A percentile compares a stretch with the other conserved stretches of the same genome.
Evolutionary conservation across 1,140 invertebrate species (phyloP).

Genomic region (Nephila pilipes): DNA sequence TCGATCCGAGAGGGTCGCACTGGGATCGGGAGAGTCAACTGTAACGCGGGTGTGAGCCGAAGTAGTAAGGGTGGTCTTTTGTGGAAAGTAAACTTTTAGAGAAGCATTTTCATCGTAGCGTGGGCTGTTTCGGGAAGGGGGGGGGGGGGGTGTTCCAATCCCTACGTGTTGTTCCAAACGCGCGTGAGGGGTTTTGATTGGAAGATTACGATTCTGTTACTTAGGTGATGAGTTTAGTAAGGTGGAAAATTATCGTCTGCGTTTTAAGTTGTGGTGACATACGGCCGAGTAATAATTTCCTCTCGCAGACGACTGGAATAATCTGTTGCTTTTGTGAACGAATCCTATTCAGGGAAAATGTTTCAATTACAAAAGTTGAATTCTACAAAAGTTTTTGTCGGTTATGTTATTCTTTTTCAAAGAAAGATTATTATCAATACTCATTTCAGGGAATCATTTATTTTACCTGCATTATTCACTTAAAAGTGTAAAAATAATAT

Average conservation of each 20-base stretch:
- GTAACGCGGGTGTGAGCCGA: slow-evolving; percentile 57
- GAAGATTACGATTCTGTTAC: slow-evolving; percentile 3
- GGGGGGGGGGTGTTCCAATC: background rate
- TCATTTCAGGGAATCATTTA: too few species aligned
- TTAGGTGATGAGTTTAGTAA: slow-evolving; percentile 25
- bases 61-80: slow-evolving; percentile 59
- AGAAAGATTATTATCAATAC: too few species aligned
- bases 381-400: too few species aligned
- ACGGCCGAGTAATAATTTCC: background rate
- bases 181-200: background rate
- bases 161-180: slow-evolving; percentile 15
- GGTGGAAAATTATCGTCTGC: background rate
- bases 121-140: background rate
- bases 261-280: background rate
- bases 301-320: background rate
- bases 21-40: slow-evolving; percentile 72
- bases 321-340: background rate
- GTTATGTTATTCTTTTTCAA: too few species aligned
- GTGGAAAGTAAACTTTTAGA: slow-evolving; percentile 75
- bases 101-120: slow-evolving; percentile 58
- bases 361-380: too few species aligned
- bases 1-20: slow-evolving; percentile 70
- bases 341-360: too few species aligned
- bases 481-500: too few species aligned
- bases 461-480: too few species aligned